Evolutionary conservation across 2,888 invertebrate species (phyloP), one percentile per base, ranked within the genome.

Genomic region (Macrosoma leucophasiata): DNA sequence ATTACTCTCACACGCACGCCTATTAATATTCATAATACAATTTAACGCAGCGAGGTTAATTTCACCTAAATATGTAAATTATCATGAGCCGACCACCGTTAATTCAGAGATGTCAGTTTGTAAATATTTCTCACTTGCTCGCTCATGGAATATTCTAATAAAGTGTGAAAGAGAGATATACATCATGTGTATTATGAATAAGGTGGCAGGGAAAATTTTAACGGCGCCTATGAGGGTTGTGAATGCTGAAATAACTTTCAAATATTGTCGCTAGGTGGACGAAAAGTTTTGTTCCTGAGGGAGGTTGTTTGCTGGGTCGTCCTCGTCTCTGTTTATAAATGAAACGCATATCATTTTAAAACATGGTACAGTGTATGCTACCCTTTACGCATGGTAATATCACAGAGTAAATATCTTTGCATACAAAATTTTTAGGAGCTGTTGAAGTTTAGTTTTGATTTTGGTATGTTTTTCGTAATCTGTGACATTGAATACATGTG

Each of bases 31-130:
- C 82, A 84, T 84, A 82, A 84, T 84, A 82, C 76, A 84, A 84
- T 84, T 81, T 79, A 81, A 76, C 79, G 70, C 63, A 62, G 64
- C 73, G 81, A 82, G 81, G 84, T 84, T 84, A 84, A 85, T 84
- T 78, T 81, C 73, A 76, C 84, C 84, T 84, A 84, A 85, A 84
- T 85, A 85, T 85, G 85, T 85, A 85, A 85, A 85, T 85, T 84
- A 85, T 85, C 81, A 84, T 84, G 81, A 82, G 77, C 82, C 79
- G 84, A 81, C 84, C 84, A 81, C 71, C 77, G 76, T 81, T 81
- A 78, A 78, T 82, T 77, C 68, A 52, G 69, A 77, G 75, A 77
- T 78, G 82, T 76, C 82, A 78, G 70, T 75, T 74, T 71, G 71
- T 60, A 69, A 77, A 75, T 79, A 75, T 71, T 76, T 63, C 62